A percentile compares a stretch with the other conserved stretches of the same genome.
phyloP scores from a whole-genome alignment of 2,888 invertebrate genomes.

The Hydropsyche betteni region DNA sequence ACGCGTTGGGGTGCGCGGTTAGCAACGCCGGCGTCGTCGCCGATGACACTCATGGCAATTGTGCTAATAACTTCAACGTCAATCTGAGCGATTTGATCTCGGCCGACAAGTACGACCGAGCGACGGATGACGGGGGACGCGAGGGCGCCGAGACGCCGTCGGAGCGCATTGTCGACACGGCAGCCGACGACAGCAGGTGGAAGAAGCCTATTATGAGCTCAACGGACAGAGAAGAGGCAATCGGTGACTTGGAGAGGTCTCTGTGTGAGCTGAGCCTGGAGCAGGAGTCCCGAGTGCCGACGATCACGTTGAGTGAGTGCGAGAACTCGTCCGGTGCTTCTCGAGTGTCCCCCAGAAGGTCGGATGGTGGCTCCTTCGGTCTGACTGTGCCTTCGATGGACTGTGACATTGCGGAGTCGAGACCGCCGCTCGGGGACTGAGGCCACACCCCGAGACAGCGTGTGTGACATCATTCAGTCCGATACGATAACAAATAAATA shows the following conservation, averaged over 20 bases:
- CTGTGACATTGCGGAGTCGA: slow-evolving; percentile 59
- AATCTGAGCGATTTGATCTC: slow-evolving; percentile 57
- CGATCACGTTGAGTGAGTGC: slow-evolving; percentile 66
- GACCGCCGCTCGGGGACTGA: slow-evolving; percentile 60
- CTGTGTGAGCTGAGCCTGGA: slow-evolving; percentile 53
- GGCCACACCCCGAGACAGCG: neutral
- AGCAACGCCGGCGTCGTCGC: slow-evolving; percentile 41
- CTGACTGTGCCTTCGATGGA: slow-evolving; percentile 63
- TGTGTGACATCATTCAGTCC: neutral
- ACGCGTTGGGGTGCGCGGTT: slow-evolving; percentile 59
- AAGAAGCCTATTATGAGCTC: slow-evolving; percentile 63
- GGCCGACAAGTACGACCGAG: slow-evolving; percentile 53
- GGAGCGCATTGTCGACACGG: slow-evolving; percentile 55
- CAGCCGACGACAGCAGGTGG: slow-evolving; percentile 54
- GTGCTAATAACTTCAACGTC: slow-evolving; percentile 60
- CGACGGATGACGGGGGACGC: slow-evolving; percentile 58
- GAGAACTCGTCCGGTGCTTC: slow-evolving; percentile 56
- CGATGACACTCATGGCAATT: slow-evolving; percentile 50
- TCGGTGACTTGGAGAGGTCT: slow-evolving; percentile 55
- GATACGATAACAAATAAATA: neutral
- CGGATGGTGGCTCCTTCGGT: slow-evolving; percentile 55
- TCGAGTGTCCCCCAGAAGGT: slow-evolving; percentile 55
- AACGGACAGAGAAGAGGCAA: slow-evolving; percentile 62
- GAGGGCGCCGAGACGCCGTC: slow-evolving; percentile 53
- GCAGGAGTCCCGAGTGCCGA: slow-evolving; percentile 56